phyloP scores from a whole-genome alignment of 1,140 invertebrate genomes.

The Aphelinus certus region DNA sequence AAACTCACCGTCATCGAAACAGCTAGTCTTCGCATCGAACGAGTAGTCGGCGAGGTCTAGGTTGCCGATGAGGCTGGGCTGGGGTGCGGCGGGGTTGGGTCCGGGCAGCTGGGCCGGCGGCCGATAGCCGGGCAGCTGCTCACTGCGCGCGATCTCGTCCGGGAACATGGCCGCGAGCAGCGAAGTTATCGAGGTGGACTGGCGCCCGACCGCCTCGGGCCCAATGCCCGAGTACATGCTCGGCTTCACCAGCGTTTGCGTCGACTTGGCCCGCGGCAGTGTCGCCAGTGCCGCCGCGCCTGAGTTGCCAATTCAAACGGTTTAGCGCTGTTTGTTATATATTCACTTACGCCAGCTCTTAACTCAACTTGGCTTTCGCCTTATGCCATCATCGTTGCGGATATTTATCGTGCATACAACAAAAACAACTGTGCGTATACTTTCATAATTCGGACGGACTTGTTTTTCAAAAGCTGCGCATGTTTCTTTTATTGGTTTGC shows the following conservation, averaged over 20 bases:
- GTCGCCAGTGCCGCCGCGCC: conserved; percentile 36
- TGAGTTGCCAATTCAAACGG: too few relatives aligned
- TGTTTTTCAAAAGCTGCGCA: too few relatives aligned
- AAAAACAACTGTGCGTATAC: too few relatives aligned
- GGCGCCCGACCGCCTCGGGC: background rate
- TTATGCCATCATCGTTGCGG: too few relatives aligned
- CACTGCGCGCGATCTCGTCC: conserved; percentile 52
- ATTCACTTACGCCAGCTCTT: too few relatives aligned
- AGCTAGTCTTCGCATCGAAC: conserved; percentile 47
- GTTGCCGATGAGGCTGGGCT: conserved; percentile 50
- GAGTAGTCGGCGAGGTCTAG: conserved; percentile 56
- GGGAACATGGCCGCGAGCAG: conserved; percentile 62
- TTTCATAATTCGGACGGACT: too few relatives aligned
- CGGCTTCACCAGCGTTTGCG: conserved; percentile 55
- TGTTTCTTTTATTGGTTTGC: too few relatives aligned
- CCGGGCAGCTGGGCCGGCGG: conserved; percentile 48
- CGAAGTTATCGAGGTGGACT: conserved; percentile 59
- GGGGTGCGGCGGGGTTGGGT: conserved; percentile 43
- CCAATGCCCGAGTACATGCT: conserved; percentile 15
- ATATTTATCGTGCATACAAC: too few relatives aligned
- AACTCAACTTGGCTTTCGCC: too few relatives aligned
- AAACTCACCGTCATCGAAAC: conserved; percentile 46
- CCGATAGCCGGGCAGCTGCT: conserved; percentile 58
- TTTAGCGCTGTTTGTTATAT: too few relatives aligned
- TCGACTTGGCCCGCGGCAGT: conserved; percentile 61